phyloP scores from a whole-genome alignment of 2,113 vertebrate species.

The Potamarius usumacintae region DNA sequence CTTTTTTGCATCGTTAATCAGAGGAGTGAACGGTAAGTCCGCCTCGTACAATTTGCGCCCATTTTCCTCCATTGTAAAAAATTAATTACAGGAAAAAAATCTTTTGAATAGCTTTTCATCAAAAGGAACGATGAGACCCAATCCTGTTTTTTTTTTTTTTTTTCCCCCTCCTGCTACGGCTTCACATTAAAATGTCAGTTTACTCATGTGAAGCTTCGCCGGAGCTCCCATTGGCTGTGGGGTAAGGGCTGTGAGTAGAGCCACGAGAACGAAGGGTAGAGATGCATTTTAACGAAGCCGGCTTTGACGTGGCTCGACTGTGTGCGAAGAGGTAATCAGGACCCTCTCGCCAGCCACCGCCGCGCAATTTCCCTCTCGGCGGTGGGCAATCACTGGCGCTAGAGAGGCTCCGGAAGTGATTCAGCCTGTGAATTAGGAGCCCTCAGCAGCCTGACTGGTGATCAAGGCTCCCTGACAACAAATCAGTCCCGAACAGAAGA shows the following conservation, averaged over 20 bases:
- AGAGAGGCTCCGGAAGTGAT: constrained; percentile 76
- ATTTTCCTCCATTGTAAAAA: constrained; percentile 50
- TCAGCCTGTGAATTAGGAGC: constrained; percentile 63
- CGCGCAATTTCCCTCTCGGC: constrained; percentile 74
- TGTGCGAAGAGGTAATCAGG: constrained; percentile 79
- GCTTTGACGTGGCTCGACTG: constrained; percentile 68
- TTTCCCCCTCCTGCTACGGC: constrained; percentile 11
- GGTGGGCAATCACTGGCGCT: constrained; percentile 75
- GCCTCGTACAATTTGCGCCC: constrained; percentile 39
- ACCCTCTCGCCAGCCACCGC: constrained; percentile 64
- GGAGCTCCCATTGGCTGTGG: constrained; percentile 51
- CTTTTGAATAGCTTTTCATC: constrained; percentile 48
- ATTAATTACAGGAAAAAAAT: constrained; percentile 54
- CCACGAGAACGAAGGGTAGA: constrained; percentile 52
- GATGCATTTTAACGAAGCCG: constrained; percentile 74
- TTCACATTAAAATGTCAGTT: constrained; percentile 55
- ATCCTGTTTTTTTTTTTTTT: constrained; percentile 29
- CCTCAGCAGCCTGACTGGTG: constrained; percentile 42
- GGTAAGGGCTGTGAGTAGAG: constrained; percentile 67
- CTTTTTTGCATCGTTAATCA: constrained; percentile 1
- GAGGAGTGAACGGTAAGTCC: constrained; percentile 45
- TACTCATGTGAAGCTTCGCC: constrained; percentile 46
- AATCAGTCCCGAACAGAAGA: constrained; percentile 51
- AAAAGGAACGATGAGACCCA: constrained; percentile 48
- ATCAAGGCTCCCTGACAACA: constrained; percentile 49